Base-by-base conservation (phyloP, 1,140 invertebrate genomes). In the Ceratoteleas bidentatus region DNA sequence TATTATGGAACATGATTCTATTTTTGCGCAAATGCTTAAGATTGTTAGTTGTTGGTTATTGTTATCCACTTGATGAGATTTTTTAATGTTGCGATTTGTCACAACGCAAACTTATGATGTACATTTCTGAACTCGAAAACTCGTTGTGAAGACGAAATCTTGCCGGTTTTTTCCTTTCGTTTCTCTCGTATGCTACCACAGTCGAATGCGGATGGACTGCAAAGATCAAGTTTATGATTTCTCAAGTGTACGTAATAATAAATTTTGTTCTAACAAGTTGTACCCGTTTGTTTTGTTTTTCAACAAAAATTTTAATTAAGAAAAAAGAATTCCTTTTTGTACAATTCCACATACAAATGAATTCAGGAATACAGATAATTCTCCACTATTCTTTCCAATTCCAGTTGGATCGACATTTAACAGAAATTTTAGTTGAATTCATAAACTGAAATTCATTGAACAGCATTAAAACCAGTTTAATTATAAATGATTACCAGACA, bases 1-100 rank as follows among this genome's bases (percentile, higher is more conserved):
- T 86, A 88, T 88, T 86, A 87, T 85, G 84, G 74, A 87, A 87
- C 78, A 88, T 83, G 81, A 83, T 89, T 89, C 87, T 90, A 89
- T 90, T 90, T 90, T 89, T 87, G 88, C 85, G 89, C 88, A 88
- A 90, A 89, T 88, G 88, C 86, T 83, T 87, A 88, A 83, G 87
- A 87, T 90, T 88, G 89, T 90, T 90, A 90, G 88, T 90, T 90
- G 89, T 90, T 90, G 89, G 88, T 90, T 90, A 89, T 90, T 90
- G 89, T 90, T 90, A 90, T 90, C 85, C 86, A 90, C 84, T 89
- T 89, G 85, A 90, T 87, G 87, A 90, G 88, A 89, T 88, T 89
- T 87, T 90, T 90, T 87, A 90, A 88, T 88, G 88, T 90, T 90
- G 88, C 83, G 78, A 85, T 82, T 70, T 78, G 61, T 80, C 73